Evolutionary conservation across 2,888 invertebrate species (phyloP).

Genomic region (Eupithecia vulgata): DNA sequence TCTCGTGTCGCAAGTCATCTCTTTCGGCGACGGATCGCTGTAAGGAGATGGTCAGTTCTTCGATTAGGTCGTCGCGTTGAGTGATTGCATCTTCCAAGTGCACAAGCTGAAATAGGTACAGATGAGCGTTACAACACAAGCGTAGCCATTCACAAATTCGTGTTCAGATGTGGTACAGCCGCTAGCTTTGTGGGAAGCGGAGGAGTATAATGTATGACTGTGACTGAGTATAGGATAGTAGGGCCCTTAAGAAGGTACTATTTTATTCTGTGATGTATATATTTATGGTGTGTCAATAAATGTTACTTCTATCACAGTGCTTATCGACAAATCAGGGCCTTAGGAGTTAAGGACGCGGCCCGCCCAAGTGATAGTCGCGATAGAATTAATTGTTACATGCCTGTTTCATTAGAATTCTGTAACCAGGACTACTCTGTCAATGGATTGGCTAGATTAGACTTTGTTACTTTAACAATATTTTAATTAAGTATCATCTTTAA

Average conservation of each 20-base stretch:
- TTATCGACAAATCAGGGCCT: not conserved
- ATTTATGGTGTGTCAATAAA: too few species aligned
- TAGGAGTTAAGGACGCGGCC: not conserved
- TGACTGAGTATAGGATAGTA: not conserved
- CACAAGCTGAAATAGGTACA: conserved; percentile 86
- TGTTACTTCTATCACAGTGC: not conserved
- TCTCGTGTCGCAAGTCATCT: conserved; percentile 85
- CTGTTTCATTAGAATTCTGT: not conserved
- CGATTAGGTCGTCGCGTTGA: conserved; percentile 88
- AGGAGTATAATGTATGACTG: not conserved
- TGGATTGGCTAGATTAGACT: too few species aligned
- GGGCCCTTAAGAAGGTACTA: too few species aligned
- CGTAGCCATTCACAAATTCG: conserved; percentile 37
- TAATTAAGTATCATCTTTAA: not conserved
- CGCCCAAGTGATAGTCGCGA: not conserved
- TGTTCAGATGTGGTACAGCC: conserved; percentile 8
- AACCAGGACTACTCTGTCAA: not conserved
- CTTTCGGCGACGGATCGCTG: conserved; percentile 86
- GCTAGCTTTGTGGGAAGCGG: conserved; percentile 2
- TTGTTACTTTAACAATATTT: too few species aligned
- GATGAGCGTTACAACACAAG: conserved; percentile 60
- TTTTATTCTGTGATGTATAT: too few species aligned
- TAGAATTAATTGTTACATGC: not conserved
- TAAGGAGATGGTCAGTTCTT: conserved; percentile 88
- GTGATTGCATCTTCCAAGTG: conserved; percentile 88